Conservation (phyloP, 1,140 invertebrate species). For the Calosoma granatense region DNA sequence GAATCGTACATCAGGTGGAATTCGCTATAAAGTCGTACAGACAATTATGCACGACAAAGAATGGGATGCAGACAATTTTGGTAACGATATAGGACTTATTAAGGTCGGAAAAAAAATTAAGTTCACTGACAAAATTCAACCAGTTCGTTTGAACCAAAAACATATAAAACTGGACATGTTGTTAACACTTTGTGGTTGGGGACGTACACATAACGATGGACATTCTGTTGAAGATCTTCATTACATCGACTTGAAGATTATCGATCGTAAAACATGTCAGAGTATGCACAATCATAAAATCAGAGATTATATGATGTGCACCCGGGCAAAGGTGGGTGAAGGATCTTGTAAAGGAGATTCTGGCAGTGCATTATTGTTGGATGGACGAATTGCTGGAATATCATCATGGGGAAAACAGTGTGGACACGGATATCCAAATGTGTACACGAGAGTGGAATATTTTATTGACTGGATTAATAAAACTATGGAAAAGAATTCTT, state of each 20-base stretch:
- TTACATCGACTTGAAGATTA: background rate
- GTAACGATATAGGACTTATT: background rate
- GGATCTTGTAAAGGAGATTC: background rate
- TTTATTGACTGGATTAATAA: background rate
- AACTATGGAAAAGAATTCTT: background rate
- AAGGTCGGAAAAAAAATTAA: background rate
- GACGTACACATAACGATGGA: background rate
- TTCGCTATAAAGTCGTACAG: background rate
- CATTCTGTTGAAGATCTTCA: constrained; percentile 1
- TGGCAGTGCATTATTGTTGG: background rate
- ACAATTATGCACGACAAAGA: background rate
- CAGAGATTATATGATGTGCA: background rate
- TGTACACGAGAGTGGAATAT: background rate
- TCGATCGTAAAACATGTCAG: background rate
- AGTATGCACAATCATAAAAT: background rate
- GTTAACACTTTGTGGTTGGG: background rate
- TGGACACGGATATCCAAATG: background rate
- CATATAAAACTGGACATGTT: background rate
- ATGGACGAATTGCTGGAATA: background rate
- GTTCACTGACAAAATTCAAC: background rate
- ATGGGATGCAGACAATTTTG: background rate
- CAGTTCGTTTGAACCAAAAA: background rate
- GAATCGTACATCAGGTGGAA: background rate
- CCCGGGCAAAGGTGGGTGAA: background rate
- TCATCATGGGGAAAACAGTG: background rate